Evolutionary conservation across 2,888 invertebrate genomes (phyloP).

Genomic region (Acleris laterana): DNA sequence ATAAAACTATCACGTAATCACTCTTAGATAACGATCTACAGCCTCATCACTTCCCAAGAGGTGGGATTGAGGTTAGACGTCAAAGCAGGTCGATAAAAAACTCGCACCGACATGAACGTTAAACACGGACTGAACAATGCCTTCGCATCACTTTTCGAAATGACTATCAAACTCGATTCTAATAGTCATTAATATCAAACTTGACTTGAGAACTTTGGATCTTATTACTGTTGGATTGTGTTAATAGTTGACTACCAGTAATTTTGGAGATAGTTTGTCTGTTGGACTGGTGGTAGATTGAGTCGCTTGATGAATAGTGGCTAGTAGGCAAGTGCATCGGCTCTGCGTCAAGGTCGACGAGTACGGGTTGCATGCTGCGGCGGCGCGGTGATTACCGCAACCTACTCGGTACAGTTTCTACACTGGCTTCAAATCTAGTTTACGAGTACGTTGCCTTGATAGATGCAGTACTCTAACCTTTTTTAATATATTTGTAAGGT

Average conservation of each 20-base stretch:
- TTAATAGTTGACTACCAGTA: neutral
- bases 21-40: neutral
- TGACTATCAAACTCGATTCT: neutral
- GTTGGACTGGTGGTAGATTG: neutral
- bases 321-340: slow-evolving; percentile 38
- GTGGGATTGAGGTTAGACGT: slow-evolving; percentile 3
- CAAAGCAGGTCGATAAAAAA: slow-evolving; percentile 10
- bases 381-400: slow-evolving; percentile 25
- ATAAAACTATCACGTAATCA: neutral
- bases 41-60: neutral
- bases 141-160: slow-evolving; percentile 25
- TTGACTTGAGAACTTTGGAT: neutral
- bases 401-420: slow-evolving; percentile 14
- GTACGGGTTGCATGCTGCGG: slow-evolving; percentile 32
- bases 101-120: slow-evolving; percentile 3
- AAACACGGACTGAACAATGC: slow-evolving; percentile 20
- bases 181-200: neutral
- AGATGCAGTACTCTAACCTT: neutral
- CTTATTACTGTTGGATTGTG: slow-evolving; percentile 1
- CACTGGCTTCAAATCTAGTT: slow-evolving; percentile 4
- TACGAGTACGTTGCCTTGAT: neutral
- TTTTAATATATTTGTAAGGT: neutral
- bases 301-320: slow-evolving; percentile 30
- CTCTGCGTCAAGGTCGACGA: slow-evolving; percentile 40
- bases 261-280: neutral